Conservation (phyloP, 1,140 invertebrate species). For the Holotrichia oblita region DNA sequence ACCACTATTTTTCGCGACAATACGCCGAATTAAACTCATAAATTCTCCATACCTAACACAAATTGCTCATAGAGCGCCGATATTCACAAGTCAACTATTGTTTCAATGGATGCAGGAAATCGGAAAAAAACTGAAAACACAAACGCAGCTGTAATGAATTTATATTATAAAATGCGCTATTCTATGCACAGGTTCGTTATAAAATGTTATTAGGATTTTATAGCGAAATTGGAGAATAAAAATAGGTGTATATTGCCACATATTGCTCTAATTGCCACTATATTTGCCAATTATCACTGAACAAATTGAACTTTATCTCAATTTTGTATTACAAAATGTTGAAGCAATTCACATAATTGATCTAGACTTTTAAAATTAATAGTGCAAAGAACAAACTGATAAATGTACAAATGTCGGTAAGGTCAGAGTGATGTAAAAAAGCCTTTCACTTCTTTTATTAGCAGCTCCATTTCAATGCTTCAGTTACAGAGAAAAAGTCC, state of each 20-base stretch:
- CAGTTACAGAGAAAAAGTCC: constrained; percentile 22
- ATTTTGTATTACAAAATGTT: not conserved
- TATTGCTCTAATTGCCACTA: not conserved
- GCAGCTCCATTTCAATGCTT: not conserved
- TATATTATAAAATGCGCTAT: not conserved
- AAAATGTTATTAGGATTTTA: not conserved
- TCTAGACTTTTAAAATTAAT: not conserved
- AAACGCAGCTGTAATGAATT: constrained; percentile 6
- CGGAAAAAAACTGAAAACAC: not conserved
- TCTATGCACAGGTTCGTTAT: too few species aligned
- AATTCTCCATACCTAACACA: not conserved
- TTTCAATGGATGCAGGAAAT: not conserved
- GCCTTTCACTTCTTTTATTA: not conserved
- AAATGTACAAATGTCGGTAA: not conserved
- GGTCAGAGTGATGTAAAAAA: not conserved
- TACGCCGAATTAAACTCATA: not conserved
- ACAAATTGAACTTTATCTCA: not conserved
- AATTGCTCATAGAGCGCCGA: not conserved
- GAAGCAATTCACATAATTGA: not conserved
- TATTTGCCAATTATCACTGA: not conserved
- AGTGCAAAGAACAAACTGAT: not conserved
- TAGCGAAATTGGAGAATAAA: not conserved
- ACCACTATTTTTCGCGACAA: not conserved
- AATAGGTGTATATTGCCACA: not conserved
- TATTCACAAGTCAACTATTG: not conserved